Conservation (phyloP, 2,888 invertebrate genomes). For the Platycheirus rosarum region DNA sequence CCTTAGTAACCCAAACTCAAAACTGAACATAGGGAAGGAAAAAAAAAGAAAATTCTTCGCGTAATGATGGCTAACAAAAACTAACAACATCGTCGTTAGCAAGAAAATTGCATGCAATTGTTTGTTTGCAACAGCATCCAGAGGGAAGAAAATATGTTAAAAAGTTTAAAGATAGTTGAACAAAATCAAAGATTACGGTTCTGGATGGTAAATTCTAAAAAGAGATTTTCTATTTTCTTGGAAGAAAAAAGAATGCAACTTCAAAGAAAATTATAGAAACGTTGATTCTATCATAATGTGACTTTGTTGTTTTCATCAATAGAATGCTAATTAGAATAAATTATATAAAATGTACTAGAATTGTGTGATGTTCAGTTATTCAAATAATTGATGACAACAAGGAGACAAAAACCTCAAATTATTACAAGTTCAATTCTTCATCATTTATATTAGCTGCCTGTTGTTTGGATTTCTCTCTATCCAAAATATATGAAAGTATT, state of each 20-base stretch:
- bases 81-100: conserved; percentile 63
- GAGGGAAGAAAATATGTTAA: background rate
- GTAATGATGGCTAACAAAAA: conserved; percentile 67
- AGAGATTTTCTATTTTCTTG: no score
- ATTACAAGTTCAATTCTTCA: no score
- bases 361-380: no score
- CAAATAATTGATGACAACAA: no score
- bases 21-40: conserved; percentile 18
- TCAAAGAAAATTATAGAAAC: background rate
- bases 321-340: no score
- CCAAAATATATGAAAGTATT: no score
- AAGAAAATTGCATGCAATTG: conserved; percentile 64
- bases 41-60: conserved; percentile 16
- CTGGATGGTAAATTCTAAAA: conserved; percentile 5
- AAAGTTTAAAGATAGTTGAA: background rate
- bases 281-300: conserved; percentile 2
- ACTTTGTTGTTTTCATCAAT: no score
- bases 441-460: no score
- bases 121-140: conserved; percentile 25
- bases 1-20: conserved; percentile 16
- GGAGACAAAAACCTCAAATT: no score
- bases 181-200: conserved; percentile 33
- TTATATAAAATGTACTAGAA: no score
- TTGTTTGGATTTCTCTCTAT: no score
- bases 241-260: background rate